Evolutionary conservation across 1,140 invertebrate species (phyloP).

Genomic region (Neoseiulus cucumeris): DNA sequence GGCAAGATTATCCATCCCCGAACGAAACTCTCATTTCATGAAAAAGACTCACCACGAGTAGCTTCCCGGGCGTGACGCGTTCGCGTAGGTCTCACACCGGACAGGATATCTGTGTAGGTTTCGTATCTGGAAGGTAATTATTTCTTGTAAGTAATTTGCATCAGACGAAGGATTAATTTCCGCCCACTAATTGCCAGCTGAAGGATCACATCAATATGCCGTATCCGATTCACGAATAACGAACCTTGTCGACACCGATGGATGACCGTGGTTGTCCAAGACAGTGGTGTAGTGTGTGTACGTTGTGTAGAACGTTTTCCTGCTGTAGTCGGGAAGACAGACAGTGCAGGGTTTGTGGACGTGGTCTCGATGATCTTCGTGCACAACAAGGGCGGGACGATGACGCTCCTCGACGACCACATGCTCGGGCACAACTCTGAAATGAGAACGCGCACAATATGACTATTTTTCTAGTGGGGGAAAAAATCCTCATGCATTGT

Average conservation of each 20-base stretch:
- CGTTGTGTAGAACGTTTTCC: constrained; percentile 7
- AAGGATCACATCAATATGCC: background rate
- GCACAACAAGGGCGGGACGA: background rate
- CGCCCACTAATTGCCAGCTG: background rate
- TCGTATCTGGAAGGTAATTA: background rate
- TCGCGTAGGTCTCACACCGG: background rate
- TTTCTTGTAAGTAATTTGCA: too few relatives aligned
- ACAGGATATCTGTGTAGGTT: background rate
- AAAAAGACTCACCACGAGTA: background rate
- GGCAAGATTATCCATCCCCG: too few relatives aligned
- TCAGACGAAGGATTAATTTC: too few relatives aligned
- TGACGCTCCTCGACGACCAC: background rate
- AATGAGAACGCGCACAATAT: background rate
- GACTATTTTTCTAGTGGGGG: background rate
- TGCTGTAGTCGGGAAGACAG: background rate
- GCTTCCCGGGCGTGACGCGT: background rate
- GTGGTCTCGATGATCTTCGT: background rate
- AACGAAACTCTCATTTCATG: too few relatives aligned
- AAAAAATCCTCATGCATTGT: background rate
- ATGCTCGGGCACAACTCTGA: background rate
- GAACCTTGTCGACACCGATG: constrained; percentile 2
- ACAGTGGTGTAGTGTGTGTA: constrained; percentile 10
- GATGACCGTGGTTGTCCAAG: constrained; percentile 8
- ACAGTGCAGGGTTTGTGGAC: background rate
- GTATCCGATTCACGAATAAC: background rate